Evolutionary conservation across 2,797 vertebrate genomes (phyloP).

Genomic region (Oryzias sinensis): DNA sequence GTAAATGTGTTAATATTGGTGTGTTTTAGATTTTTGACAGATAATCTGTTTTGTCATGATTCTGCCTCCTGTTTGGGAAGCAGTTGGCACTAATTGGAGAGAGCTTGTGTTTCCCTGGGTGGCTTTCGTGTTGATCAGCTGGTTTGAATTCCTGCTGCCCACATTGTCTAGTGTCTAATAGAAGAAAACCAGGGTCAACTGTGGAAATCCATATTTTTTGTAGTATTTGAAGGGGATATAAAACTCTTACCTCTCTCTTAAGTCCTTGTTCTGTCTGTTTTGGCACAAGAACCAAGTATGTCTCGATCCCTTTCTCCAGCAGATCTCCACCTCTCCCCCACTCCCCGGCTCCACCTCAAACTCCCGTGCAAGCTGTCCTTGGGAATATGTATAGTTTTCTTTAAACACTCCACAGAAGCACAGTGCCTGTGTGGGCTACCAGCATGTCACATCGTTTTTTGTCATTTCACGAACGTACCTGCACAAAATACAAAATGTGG

Average conservation of each 20-base stretch:
- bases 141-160: conserved; percentile 76
- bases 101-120: conserved; percentile 73
- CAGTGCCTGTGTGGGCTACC: conserved; percentile 90
- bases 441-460: conserved; percentile 92
- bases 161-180: conserved; percentile 66
- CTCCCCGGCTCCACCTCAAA: conserved; percentile 89
- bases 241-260: conserved; percentile 78
- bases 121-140: conserved; percentile 81
- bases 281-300: conserved; percentile 84
- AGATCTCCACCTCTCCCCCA: conserved; percentile 90
- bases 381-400: too few relatives aligned
- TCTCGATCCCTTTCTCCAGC: conserved; percentile 91
- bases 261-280: conserved; percentile 72
- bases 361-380: conserved; percentile 89
- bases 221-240: background rate
- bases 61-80: conserved; percentile 61
- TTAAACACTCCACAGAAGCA: conserved; percentile 87
- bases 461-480: conserved; percentile 95
- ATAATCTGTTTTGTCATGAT: background rate
- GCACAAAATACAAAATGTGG: background rate
- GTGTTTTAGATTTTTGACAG: background rate
- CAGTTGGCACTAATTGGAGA: conserved; percentile 61
- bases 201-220: background rate
- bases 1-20: background rate
- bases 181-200: background rate